Base-by-base conservation (phyloP, 2,113 vertebrate genomes). In the Sturnus vulgaris region DNA sequence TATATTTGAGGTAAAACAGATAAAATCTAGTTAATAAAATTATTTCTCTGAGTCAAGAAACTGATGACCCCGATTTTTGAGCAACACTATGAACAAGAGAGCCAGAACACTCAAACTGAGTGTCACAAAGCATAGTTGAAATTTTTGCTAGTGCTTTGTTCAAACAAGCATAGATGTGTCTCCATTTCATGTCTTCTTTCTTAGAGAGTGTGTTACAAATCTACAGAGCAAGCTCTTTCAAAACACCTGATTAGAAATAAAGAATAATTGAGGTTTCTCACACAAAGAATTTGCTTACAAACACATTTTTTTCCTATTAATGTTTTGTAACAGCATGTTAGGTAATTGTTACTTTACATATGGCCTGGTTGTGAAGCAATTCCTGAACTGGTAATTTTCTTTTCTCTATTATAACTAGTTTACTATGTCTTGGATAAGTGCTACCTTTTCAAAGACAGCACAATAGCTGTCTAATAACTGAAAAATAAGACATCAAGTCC, bases 241-340 rank as follows among this genome's bases (percentile, higher is more conserved):
- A 93, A 97, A 85, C 33, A 96, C 60, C 63, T 53, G 8, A 31
- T 93, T 72, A 91, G 47, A 53, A 96, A 91, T 4, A 78, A 82
- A 75, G 17, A 88, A 30, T 66, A 71, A 60, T 2, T 37, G 56
- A 66, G 3, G 17, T 59, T 53, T 73, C 27, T 56, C 24, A 69
- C 5, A 81, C 27, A 18, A 42, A 42, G 7, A 86, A 76, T 56
- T 64, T 90, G 16, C 35, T 92, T 91, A 72, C 24, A 88, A 75
- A 81, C 12, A 60, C 12, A 17, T 69, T 88, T 94, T 92, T 64
- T 95, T 55, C 21, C 30, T 33, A 55, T 88, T 79, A 76, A 33
- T 21, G 53, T 49, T 64, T 95, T 96, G 93, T 78, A 65, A 91
- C 88, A 96, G 10, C 25, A 25, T 65, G 6, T 3, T 82, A 89